A percentile compares a stretch with the other conserved stretches of the same genome.
Conservation (phyloP, 2,888 invertebrate genomes). For the Platypus cylindrus region DNA sequence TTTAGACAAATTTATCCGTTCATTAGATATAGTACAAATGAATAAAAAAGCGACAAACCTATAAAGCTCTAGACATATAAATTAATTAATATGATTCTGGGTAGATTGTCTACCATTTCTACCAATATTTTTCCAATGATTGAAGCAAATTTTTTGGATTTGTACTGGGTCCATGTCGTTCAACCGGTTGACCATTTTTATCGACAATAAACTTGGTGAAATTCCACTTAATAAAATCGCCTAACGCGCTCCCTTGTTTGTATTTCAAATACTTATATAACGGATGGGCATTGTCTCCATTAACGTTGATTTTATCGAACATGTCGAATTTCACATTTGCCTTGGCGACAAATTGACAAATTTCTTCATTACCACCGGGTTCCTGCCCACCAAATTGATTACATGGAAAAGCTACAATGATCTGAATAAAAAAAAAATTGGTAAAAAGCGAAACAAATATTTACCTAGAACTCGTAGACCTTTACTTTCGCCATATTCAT, state of each 20-base stretch:
- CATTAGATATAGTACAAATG: no score
- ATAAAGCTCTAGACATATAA: no score
- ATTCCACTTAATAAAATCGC: conserved; percentile 76
- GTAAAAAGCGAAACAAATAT: not conserved
- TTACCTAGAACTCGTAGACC: conserved; percentile 57
- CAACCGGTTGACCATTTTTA: conserved; percentile 56
- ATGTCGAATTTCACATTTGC: conserved; percentile 57
- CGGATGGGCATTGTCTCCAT: conserved; percentile 50
- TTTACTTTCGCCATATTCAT: conserved; percentile 57
- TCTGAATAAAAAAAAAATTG: not conserved
- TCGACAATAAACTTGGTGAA: conserved; percentile 79
- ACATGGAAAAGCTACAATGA: conserved; percentile 63
- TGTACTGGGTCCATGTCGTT: conserved; percentile 45
- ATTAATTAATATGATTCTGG: no score
- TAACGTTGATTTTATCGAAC: conserved; percentile 59
- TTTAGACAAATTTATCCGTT: no score
- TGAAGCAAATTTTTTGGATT: conserved; percentile 23
- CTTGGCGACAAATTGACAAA: conserved; percentile 48
- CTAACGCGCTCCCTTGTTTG: conserved; percentile 39
- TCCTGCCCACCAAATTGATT: conserved; percentile 71
- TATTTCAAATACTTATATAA: conserved; percentile 54
- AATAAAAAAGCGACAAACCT: no score
- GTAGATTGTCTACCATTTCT: no score
- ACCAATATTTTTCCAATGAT: conserved; percentile 25
- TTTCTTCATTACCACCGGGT: conserved; percentile 49